A percentile compares a stretch with the other conserved stretches of the same genome.
Conservation (phyloP, 37 sponge, comb jelly and placozoan genomes). For the Axinella damicornis region DNA sequence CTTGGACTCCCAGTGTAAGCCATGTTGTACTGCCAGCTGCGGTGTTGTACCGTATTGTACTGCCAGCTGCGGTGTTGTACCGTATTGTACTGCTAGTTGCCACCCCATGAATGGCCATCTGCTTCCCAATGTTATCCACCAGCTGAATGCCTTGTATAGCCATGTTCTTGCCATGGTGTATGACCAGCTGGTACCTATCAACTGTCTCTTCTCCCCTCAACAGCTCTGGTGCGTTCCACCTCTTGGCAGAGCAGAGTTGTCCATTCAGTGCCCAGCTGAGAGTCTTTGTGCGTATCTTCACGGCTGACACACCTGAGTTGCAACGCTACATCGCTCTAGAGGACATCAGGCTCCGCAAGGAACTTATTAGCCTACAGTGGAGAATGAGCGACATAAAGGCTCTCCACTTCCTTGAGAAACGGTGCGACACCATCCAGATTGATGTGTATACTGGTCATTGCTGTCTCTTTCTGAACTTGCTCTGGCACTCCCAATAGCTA, state of each 20-base stretch:
- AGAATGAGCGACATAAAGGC: constrained; percentile 23
- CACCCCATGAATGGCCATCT: too few relatives aligned
- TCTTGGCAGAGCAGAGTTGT: constrained; percentile 3
- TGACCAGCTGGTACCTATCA: too few relatives aligned
- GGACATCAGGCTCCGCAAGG: background rate
- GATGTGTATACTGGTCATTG: too few relatives aligned
- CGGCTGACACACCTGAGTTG: constrained; percentile 47
- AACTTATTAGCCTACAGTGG: constrained; percentile 1
- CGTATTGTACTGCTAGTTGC: too few relatives aligned
- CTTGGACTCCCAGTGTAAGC: constrained; percentile 30
- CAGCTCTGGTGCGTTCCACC: constrained; percentile 53
- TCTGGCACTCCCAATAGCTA: too few relatives aligned
- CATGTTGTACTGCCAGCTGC: background rate
- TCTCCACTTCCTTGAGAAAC: constrained; percentile 66
- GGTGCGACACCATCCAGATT: too few relatives aligned
- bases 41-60: too few relatives aligned
- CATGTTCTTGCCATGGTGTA: too few relatives aligned
- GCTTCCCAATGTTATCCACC: too few relatives aligned
- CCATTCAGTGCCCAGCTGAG: constrained; percentile 53
- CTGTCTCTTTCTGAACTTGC: too few relatives aligned
- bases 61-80: too few relatives aligned
- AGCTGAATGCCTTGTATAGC: too few relatives aligned
- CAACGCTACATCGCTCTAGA: background rate
- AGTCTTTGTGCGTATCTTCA: constrained; percentile 65
- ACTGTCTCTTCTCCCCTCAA: background rate